phyloP scores from a whole-genome alignment of 2,888 invertebrate genomes.

The Polydesmus complanatus region DNA sequence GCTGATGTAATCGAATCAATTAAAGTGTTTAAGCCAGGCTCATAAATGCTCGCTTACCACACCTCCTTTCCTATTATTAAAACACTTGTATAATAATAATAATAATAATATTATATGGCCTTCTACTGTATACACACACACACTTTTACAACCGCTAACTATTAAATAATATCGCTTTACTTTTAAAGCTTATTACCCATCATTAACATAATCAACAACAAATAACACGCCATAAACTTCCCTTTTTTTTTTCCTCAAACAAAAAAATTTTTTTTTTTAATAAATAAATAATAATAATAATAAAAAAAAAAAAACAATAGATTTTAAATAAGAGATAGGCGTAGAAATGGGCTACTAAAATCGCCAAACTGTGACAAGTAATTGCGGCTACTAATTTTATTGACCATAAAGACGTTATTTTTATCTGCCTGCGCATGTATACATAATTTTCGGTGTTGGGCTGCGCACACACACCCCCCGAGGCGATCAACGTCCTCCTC shows the following conservation, averaged over 20 bases:
- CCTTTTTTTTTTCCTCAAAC: no score
- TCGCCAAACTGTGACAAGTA: slow-evolving; percentile 1
- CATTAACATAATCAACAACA: no score
- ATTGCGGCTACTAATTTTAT: slow-evolving; percentile 7
- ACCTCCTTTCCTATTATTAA: no score
- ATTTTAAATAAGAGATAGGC: not conserved
- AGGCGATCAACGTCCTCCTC: not conserved
- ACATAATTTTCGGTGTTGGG: not conserved
- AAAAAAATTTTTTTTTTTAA: not conserved
- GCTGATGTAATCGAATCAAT: no score
- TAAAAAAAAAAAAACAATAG: not conserved
- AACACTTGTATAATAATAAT: no score
- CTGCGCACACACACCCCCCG: not conserved
- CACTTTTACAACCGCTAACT: no score
- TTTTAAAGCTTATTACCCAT: no score
- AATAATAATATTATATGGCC: no score
- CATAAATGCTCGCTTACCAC: no score
- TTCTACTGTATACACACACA: no score
- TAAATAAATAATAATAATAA: not conserved
- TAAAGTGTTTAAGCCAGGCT: no score
- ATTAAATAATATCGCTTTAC: no score
- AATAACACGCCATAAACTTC: not conserved
- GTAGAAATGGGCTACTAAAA: not conserved
- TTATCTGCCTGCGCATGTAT: not conserved
- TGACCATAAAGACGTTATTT: slow-evolving; percentile 5